These are phyloP conservation scores for Ramphastos sulfuratus DNA, from an alignment of 2,113 vertebrate genomes.

Conservation along the genomic window DNA sequence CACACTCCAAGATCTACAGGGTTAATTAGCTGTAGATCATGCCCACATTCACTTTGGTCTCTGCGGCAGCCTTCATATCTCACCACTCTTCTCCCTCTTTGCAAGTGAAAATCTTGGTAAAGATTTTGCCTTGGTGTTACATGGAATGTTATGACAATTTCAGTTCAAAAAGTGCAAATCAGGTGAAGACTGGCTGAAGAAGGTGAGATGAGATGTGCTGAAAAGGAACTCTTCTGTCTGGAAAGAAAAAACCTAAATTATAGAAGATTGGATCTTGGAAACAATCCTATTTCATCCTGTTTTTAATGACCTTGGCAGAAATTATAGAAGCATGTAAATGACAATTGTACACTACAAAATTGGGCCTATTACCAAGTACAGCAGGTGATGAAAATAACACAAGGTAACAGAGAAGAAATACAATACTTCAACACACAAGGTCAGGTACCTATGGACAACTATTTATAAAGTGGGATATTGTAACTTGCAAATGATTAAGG, in stretches of 20 bases:
- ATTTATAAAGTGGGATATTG: not conserved
- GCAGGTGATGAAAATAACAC: not conserved
- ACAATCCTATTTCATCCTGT: not conserved
- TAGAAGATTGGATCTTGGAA: not conserved
- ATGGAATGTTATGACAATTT: not conserved
- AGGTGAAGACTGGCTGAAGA: not conserved
- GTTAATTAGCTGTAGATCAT: conserved; percentile 7
- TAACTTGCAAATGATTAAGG: not conserved
- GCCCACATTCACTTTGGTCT: not conserved
- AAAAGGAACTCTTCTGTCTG: not conserved
- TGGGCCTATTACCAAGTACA: not conserved
- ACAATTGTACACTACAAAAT: not conserved
- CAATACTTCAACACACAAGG: not conserved
- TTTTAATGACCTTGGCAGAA: conserved; percentile 5
- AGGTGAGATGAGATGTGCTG: not conserved
- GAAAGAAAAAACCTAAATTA: not conserved
- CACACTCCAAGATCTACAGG: not conserved
- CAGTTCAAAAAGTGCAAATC: not conserved
- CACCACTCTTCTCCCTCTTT: not conserved
- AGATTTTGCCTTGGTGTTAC: not conserved
- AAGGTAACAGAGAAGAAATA: not conserved
- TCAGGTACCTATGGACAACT: accelerated
- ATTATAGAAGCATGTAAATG: not conserved
- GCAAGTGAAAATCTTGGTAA: not conserved
- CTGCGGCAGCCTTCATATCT: not conserved